Evolutionary conservation across 2,888 invertebrate species (phyloP).

Genomic region (Ichneumoninae sp.): DNA sequence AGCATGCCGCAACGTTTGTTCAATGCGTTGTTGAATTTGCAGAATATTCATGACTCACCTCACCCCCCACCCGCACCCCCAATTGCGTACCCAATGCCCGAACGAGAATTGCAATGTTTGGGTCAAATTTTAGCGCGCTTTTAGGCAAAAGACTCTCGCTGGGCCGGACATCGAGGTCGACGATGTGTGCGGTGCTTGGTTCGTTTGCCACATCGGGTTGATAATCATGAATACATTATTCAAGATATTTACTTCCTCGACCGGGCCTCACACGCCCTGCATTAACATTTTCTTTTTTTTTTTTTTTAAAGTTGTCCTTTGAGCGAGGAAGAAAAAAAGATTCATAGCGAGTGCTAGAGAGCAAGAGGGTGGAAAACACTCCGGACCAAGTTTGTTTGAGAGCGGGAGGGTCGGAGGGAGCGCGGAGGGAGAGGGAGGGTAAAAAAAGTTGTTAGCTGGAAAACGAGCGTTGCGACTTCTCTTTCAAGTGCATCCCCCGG

Average conservation of each 20-base stretch:
- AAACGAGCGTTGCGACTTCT: slow-evolving; percentile 53
- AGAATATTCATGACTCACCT: slow-evolving; percentile 72
- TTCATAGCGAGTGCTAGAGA: background rate
- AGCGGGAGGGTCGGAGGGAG: slow-evolving; percentile 1
- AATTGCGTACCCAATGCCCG: background rate
- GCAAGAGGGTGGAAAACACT: slow-evolving; percentile 24
- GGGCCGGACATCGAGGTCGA: slow-evolving; percentile 14
- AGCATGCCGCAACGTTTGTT: slow-evolving; percentile 73
- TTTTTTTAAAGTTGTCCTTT: background rate
- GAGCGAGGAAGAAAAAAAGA: background rate
- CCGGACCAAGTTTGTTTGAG: slow-evolving; percentile 36
- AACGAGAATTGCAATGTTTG: slow-evolving; percentile 5
- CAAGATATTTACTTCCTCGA: slow-evolving; percentile 12
- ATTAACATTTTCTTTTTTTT: background rate
- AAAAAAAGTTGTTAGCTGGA: slow-evolving; percentile 41
- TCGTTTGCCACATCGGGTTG: slow-evolving; percentile 63
- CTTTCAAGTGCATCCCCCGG: slow-evolving; percentile 48
- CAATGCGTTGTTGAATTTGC: slow-evolving; percentile 70
- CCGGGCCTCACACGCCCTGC: background rate
- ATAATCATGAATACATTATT: slow-evolving; percentile 39
- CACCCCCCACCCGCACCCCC: background rate
- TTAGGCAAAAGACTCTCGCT: slow-evolving; percentile 31
- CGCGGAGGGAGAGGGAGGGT: background rate
- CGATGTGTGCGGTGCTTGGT: slow-evolving; percentile 41
- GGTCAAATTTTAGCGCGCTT: slow-evolving; percentile 17